phyloP scores from a whole-genome alignment of 2,113 vertebrate species.

The Polypterus bichir region DNA sequence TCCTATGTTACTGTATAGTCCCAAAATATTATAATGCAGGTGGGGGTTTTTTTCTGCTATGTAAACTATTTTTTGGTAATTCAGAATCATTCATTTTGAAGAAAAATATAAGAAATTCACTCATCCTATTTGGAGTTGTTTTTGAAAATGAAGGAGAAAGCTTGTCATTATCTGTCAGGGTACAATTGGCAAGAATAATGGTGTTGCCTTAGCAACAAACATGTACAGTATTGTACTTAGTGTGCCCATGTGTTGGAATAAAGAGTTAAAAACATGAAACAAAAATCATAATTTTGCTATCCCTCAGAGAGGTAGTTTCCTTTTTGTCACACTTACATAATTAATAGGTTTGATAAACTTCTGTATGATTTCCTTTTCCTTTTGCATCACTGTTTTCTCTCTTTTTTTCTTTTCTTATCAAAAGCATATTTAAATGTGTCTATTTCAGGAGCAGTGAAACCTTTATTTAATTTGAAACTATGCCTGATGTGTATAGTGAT shows the following conservation, averaged over 20 bases:
- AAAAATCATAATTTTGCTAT: constrained; percentile 2
- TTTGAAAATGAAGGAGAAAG: background rate
- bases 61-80: too few species aligned
- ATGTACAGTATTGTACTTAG: constrained; percentile 4
- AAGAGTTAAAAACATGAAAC: background rate
- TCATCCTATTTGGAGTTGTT: background rate
- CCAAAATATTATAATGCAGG: too few species aligned
- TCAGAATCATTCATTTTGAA: too few species aligned
- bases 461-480: too few species aligned
- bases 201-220: constrained; percentile 13
- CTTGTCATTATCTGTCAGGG: background rate
- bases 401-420: background rate
- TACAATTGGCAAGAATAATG: background rate
- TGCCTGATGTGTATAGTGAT: too few species aligned
- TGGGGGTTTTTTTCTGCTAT: too few species aligned
- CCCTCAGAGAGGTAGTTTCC: constrained; percentile 1
- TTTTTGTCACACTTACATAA: background rate
- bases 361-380: background rate
- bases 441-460: too few species aligned
- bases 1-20: too few species aligned
- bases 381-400: background rate
- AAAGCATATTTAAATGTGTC: too few species aligned
- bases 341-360: constrained; percentile 2
- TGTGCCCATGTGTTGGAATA: constrained; percentile 3
- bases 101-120: too few species aligned